Evolutionary conservation across 1,140 invertebrate genomes (phyloP), one percentile per base, ranked within the genome.

Genomic region (Mycetomoellerius zeteki): DNA sequence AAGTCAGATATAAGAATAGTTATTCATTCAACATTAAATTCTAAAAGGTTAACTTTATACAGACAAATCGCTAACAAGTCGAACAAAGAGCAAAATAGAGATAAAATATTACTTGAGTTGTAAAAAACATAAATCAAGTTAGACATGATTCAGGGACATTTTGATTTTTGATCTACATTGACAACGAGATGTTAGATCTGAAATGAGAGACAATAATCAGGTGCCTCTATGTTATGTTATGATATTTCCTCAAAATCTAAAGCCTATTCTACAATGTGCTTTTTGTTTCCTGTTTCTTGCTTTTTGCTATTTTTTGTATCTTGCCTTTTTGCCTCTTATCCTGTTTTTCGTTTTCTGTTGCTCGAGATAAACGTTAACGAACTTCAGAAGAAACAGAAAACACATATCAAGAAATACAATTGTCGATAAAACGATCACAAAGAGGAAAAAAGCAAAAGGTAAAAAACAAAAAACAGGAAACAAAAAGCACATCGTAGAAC

Each of bases 1-100:
- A 72, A 80, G 52, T 65, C 14, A 73, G 12, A 69, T 80, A 19
- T n/a, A 16, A 19, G 37, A 65, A 43, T 67, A 6, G 3, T 47
- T 14, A 6, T 30, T 78, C 21, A 16, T 19, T 3, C 19, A 69
- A 21, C 3, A 69, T 67, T 21, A 47, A 54, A 71, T 33, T 24
- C 0, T 33, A 69, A 52, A 52, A 14, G 16, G 10, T 54, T 54
- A 30, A 54, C 2, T 54, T 0, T 6, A 56, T 73, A n/a, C n/a
- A 30, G 24, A n/a, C 19, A n/a, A 37, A 52, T 14, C 21, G 12
- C 2, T 52, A 19, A 50, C 47, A 14, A 50, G 14, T 71, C 37
- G 24, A 27, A 27, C 14, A 30, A 50, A 50, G 12, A 43, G 19
- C 19, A 47, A 47, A 71, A 47, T 52, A 19, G 52, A 30, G 10